Base-by-base conservation (phyloP, 2,113 vertebrate species). In the Hyperopisus bebe region DNA sequence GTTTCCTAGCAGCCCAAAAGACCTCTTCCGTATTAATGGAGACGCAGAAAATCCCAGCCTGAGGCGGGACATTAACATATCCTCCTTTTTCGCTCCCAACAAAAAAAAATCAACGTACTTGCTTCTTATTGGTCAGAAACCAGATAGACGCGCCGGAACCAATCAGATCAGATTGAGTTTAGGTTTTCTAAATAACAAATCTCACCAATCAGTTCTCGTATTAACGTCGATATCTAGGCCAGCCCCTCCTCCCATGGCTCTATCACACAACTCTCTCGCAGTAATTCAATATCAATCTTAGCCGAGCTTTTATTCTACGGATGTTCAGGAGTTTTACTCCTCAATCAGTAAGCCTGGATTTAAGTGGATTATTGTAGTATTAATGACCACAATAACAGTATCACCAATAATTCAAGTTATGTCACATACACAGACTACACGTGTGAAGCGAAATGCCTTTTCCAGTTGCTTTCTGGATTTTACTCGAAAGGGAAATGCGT, bases 41-140 rank as follows among this genome's bases (percentile, higher is more conserved):
- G 39, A 17, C 2, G 11, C 19, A 44, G 35, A 13, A n/a, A 58
- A 21, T 35, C 39, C 51, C 39, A 70, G 21, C 31, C 55, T 11
- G 10, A 39, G 89, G 89, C 89, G 89, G 89, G 77, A 48, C 74
- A 55, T 44, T 42, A 35, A 83, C 10, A 21, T 31, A 50, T 88
- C 51, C 42, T 11, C 21, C 8, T 46, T 24, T 48, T 82, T 55
- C 62, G 21, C 27, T 51, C 35, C 35, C 42, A 24, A 70, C 3
- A 48, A 48, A 31, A 51, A 51, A 50, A 85, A 88, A 19, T 19
- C 89, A 86, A 91, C 91, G 87, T 92, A 89, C 13, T 58, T 4
- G 1, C 24, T n/a, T 47, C 39, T 62, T 35, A 94, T 94, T 94
- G 93, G 94, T 90, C 77, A 35, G 86, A 24, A 55, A 66, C 24